A percentile compares a stretch with the other conserved stretches of the same genome.
phyloP scores from a whole-genome alignment of 2,888 invertebrate species.

The Theristus sp. region DNA sequence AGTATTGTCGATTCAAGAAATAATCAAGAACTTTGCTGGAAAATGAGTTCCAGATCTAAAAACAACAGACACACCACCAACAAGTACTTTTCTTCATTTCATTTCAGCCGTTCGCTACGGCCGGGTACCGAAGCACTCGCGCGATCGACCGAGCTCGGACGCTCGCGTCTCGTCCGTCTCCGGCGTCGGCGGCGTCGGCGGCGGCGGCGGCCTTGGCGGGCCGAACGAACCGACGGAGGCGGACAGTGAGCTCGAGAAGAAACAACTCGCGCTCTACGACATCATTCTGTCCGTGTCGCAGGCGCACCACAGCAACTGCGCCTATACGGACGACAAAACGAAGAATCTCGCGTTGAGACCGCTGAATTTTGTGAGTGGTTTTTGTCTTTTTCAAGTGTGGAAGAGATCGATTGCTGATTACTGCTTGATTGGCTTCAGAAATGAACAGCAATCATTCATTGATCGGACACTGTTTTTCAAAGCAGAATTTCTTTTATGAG shows the following conservation, averaged over 20 bases:
- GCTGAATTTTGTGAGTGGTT: slow-evolving; percentile 43
- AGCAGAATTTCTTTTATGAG: neutral
- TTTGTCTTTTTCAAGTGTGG: too few relatives aligned
- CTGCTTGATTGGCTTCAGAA: too few relatives aligned
- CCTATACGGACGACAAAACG: slow-evolving; percentile 65
- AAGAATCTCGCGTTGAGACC: slow-evolving; percentile 49
- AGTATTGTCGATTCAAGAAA: slow-evolving; percentile 89
- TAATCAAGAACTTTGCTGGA: too few relatives aligned
- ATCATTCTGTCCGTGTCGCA: slow-evolving; percentile 54
- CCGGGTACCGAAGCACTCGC: slow-evolving; percentile 74
- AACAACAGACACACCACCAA: too few relatives aligned
- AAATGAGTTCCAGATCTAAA: too few relatives aligned
- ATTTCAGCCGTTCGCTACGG: slow-evolving; percentile 78
- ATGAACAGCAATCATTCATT: too few relatives aligned
- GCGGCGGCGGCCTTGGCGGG: too few relatives aligned
- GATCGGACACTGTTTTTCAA: too few relatives aligned
- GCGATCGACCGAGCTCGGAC: slow-evolving; percentile 49
- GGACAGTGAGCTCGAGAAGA: slow-evolving; percentile 7
- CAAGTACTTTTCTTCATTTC: neutral
- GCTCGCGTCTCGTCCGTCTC: slow-evolving; percentile 20
- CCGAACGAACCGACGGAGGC: slow-evolving; percentile 1
- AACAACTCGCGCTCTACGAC: slow-evolving; percentile 51
- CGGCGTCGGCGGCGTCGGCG: too few relatives aligned
- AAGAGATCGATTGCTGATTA: too few relatives aligned
- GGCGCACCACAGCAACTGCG: slow-evolving; percentile 69